Base-by-base conservation (phyloP, 2,888 invertebrate genomes). In the Oscheius sp. region DNA sequence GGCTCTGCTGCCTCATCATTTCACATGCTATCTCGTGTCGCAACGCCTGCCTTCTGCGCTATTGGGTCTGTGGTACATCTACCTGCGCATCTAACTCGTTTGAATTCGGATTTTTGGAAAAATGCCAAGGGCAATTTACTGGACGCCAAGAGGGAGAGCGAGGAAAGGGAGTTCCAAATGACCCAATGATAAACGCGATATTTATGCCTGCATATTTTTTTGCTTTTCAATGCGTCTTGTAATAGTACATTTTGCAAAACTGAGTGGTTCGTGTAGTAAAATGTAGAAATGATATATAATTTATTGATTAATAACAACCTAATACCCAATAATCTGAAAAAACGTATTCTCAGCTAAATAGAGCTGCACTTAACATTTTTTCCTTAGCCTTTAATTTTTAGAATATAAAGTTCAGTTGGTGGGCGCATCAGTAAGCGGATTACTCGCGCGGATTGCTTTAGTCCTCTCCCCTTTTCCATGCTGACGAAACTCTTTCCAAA, bases 1-100 rank as follows among this genome's bases (percentile, higher is more conserved):
- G 37, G 46, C 61, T 72, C 61, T 58, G 33, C 50, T 53, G 45
- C 37, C 55, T 48, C 48, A 29, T 29, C 37, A 17, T 45, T 29
- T 37, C n/a, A 48, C 12, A 42, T 17, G 10, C 17, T 66, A 37
- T 45, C 31, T 55, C 27, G 23, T 29, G 37, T 27, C 68, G 68
- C 58, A 15, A 15, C 37, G 61, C 68, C 27, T 17, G 50, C 46
- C 48, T 25, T 8, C 33, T 67, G 68, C 68, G 61, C 68, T 61
- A 37, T 31, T 33, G 15, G 34, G 68, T 61, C 68, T 68, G 48
- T 20, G 25, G 58, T 58, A 68, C 37, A 31, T 8, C 37, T 8
- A 2, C 68, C 58, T 68, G 68, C 48, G 61, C 58, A 68, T 68
- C 57, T 71, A 64, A 69, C 29, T 8, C 20, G 27, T 67, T 45